phyloP scores from a whole-genome alignment of 2,888 invertebrate genomes.

The Scaeva pyrastri region DNA sequence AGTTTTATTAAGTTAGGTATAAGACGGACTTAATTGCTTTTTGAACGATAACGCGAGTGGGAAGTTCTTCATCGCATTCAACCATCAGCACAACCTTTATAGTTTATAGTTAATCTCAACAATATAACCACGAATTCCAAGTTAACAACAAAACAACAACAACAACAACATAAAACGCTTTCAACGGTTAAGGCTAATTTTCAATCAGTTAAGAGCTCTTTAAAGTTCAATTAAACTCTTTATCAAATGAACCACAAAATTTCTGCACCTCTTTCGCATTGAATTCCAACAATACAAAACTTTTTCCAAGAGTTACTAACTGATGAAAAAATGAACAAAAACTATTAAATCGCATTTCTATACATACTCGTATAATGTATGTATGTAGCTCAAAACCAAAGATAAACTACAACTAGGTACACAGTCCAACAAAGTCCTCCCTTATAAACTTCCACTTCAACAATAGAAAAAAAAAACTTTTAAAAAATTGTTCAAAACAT shows the following conservation, averaged over 20 bases:
- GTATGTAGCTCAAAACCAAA: slow-evolving; percentile 19
- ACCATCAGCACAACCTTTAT: no score
- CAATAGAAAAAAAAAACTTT: neutral
- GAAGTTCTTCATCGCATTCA: no score
- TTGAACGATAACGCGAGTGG: no score
- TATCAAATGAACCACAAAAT: slow-evolving; percentile 14
- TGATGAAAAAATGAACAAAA: neutral
- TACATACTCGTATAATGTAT: no score
- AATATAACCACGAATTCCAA: no score
- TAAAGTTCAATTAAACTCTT: neutral
- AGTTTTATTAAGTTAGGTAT: no score
- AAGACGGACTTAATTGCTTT: no score
- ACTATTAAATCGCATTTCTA: slow-evolving; percentile 12
- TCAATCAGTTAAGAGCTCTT: neutral
- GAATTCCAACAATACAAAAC: slow-evolving; percentile 2
- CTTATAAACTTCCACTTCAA: neutral
- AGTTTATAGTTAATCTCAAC: no score
- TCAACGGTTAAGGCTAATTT: no score
- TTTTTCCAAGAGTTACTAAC: neutral
- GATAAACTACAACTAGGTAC: neutral
- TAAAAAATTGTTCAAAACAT: slow-evolving; percentile 4
- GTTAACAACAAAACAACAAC: no score
- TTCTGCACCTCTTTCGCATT: neutral
- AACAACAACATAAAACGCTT: no score
- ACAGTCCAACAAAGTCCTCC: neutral